Evolutionary conservation across 2,888 invertebrate species (phyloP).

Genomic region (Melitaea athalia): DNA sequence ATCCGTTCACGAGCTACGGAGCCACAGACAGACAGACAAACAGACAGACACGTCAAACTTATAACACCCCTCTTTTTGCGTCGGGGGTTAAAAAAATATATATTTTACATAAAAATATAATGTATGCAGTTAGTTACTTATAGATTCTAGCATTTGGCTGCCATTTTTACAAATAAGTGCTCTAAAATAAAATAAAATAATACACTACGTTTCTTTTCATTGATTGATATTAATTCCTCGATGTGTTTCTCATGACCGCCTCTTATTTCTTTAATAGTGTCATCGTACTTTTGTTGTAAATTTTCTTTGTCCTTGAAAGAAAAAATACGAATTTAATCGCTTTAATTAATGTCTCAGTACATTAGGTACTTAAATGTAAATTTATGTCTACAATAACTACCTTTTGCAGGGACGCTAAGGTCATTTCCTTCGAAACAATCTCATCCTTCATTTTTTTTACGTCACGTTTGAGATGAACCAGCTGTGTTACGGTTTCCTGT

Average conservation of each 20-base stretch:
- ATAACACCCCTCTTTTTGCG: too few species aligned
- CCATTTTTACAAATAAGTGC: neutral
- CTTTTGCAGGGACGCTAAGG: slow-evolving; percentile 57
- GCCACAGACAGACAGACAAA: too few species aligned
- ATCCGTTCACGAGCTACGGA: too few species aligned
- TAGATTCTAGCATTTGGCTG: neutral
- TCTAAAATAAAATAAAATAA: neutral
- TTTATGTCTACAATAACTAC: slow-evolving; percentile 40
- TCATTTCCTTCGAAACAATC: slow-evolving; percentile 54
- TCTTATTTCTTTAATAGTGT: slow-evolving; percentile 53
- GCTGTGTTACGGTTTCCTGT: slow-evolving; percentile 72
- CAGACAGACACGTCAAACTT: too few species aligned
- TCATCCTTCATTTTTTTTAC: slow-evolving; percentile 67
- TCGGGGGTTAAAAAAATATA: too few species aligned
- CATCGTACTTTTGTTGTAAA: slow-evolving; percentile 54
- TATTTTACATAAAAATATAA: too few species aligned
- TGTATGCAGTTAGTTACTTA: too few species aligned
- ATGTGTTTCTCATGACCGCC: slow-evolving; percentile 60
- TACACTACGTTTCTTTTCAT: slow-evolving; percentile 63
- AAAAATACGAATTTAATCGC: too few species aligned
- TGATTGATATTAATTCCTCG: slow-evolving; percentile 54
- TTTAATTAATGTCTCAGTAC: too few species aligned
- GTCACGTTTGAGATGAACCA: slow-evolving; percentile 71
- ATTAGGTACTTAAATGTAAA: too few species aligned
- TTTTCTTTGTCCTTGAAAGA: slow-evolving; percentile 62